phyloP scores from a whole-genome alignment of 2,113 vertebrate genomes.

The Himantopus leucocephalus region DNA sequence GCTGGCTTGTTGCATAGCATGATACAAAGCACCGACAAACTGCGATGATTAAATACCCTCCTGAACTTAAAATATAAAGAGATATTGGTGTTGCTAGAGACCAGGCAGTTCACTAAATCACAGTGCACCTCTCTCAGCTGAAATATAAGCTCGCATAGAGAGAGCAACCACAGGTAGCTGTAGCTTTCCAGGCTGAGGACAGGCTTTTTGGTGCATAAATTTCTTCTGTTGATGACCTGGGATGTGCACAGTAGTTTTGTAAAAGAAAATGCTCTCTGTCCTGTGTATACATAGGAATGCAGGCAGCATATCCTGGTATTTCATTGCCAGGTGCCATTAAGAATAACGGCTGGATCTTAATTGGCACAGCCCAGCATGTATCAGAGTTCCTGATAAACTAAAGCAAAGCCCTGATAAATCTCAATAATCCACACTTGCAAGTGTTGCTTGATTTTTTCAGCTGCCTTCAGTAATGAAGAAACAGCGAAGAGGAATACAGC shows the following conservation, averaged over 20 bases:
- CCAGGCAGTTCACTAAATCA: conserved; percentile 20
- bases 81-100: not conserved
- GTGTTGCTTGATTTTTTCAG: not conserved
- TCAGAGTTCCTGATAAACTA: not conserved
- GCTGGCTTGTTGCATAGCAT: not conserved
- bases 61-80: not conserved
- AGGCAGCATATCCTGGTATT: not conserved
- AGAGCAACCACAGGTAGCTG: not conserved
- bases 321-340: not conserved
- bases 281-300: not conserved
- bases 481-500: not conserved
- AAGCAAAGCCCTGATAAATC: not conserved
- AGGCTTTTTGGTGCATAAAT: not conserved
- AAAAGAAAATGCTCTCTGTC: not conserved
- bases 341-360: not conserved
- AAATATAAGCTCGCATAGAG: not conserved
- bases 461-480: not conserved
- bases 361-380: not conserved
- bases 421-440: not conserved
- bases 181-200: not conserved
- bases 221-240: not conserved
- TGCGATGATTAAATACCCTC: not conserved
- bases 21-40: not conserved
- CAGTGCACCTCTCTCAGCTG: not conserved
- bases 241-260: not conserved